Percentiles rank a stretch among this genome's conserved stretches.
phyloP scores from a whole-genome alignment of 2,797 vertebrate species.

The Myotis pilosus region DNA sequence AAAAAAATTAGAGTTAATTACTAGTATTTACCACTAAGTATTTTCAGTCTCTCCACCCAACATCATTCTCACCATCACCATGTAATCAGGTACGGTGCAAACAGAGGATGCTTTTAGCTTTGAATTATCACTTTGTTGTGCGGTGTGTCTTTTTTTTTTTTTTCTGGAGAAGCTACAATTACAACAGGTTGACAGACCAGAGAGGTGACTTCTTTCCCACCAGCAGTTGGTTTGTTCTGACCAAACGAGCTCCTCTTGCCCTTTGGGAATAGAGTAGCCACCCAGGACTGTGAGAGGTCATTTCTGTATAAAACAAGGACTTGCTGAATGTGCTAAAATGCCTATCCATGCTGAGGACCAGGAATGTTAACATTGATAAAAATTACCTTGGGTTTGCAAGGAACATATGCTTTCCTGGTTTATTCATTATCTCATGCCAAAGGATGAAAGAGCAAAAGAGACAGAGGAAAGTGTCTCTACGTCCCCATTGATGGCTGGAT shows the following conservation, averaged over 20 bases:
- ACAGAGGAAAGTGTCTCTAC: neutral
- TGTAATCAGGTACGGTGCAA: neutral
- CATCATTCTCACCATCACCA: neutral
- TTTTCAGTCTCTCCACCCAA: neutral
- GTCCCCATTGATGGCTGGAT: neutral
- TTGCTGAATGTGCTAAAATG: neutral
- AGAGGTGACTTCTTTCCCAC: neutral
- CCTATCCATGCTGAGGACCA: neutral
- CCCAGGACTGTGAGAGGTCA: neutral
- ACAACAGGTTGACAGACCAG: neutral
- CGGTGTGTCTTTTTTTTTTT: neutral
- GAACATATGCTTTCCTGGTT: neutral
- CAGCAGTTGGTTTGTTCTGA: neutral
- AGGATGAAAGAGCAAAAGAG: neutral
- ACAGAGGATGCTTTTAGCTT: neutral
- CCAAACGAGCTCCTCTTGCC: neutral
- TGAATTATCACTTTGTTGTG: neutral
- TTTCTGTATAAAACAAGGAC: neutral
- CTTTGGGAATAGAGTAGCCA: conserved; percentile 38
- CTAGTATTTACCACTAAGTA: neutral
- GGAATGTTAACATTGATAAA: neutral
- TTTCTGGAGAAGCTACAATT: neutral
- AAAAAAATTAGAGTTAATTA: neutral
- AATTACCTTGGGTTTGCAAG: neutral
- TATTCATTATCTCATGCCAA: neutral